Evolutionary conservation across 2,797 vertebrate genomes (phyloP), one percentile per base, ranked within the genome.

Genomic region (Vireo griseus): DNA sequence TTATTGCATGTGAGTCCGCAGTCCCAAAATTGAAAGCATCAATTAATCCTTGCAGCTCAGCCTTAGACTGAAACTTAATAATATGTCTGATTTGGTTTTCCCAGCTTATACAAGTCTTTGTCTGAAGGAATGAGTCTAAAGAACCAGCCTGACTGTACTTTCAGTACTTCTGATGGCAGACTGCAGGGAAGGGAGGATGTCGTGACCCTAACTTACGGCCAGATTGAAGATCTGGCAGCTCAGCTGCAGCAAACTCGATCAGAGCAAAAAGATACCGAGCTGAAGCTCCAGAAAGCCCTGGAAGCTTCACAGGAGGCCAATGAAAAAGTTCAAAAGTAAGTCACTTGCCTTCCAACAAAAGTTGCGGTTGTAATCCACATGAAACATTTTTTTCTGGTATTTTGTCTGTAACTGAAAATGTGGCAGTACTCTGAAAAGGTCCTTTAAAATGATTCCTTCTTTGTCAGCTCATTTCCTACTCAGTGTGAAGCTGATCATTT

Each of bases 311-410:
- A 44, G 47, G 98, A 98, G 33, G 98, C 98, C 93, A 97, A 72
- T 11, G 98, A 99, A 90, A 98, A 98, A 97, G 97, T 98, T 89
- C 98, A 98, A 74, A 99, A 98, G 99, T 99, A 97, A 98, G 98
- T 98, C 44, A 18, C 42, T 82, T 80, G 42, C 57, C 22, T 91
- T 91, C 81, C 72, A 52, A 83, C 35, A 91, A 95, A 96, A 92
- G 67, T 55, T 72, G 37, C 15, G 33, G 28, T 74, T 85, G 35
- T 58, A 82, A 93, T 55, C 31, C 55, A 50, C 81, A 33, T 11
- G 21, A 72, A 88, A 31, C 3, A 1, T 59, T 57, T 89, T 86
- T 54, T 71, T 37, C 48, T 67, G 14, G 16, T 65, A 57, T 61
- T 92, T 91, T 77, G 8, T 52, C 39, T 50, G 1, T 72, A n/a